Evolutionary conservation across 2,888 invertebrate species (phyloP), one percentile per base, ranked within the genome.

Genomic region (Yponomeuta malinellus): DNA sequence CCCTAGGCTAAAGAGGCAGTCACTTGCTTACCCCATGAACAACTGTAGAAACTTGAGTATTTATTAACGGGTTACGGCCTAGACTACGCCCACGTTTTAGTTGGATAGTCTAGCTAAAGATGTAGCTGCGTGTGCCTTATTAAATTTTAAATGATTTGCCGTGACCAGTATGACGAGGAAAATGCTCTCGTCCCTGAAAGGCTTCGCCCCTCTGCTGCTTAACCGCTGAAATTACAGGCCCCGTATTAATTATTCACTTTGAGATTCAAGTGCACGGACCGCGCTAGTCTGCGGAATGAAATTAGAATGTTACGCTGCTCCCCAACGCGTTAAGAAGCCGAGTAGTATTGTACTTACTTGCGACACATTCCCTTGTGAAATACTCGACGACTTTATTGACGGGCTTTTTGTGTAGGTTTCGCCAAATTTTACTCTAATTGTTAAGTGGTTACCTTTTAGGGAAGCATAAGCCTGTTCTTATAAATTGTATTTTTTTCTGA

Each of bases 161-260:
- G 12, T 59, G 52, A 15, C 15, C 52, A 59, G 15, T 15, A 15
- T 59, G 52, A 59, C 52, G 52, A 59, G 52, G 52, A 59, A 59
- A 59, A 59, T 15, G 12, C 52, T 59, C 52, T 43, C 52, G 52
- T 59, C 52, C 12, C 52, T 15, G 52, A 12, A 43, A 43, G 52
- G 52, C 52, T 15, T 59, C 52, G 12, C 15, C 52, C 15, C 52
- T 59, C 1, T 15, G 1, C 52, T 59, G 15, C 52, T 59, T 59
- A 59, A 59, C 52, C 52, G 52, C 52, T 59, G 52, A 59, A 59
- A 59, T 59, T 29, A 65, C 43, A n/a, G 70, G 66, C 68, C 65
- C 66, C 70, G 52, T 68, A 70, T 72, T 72, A 72, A 72, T 72
- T 72, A 72, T 72, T 72, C 72, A 72, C 72, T 72, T 70, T 70